phyloP scores from a whole-genome alignment of 2,113 vertebrate genomes.

The Petrocephalus microphthalmus region DNA sequence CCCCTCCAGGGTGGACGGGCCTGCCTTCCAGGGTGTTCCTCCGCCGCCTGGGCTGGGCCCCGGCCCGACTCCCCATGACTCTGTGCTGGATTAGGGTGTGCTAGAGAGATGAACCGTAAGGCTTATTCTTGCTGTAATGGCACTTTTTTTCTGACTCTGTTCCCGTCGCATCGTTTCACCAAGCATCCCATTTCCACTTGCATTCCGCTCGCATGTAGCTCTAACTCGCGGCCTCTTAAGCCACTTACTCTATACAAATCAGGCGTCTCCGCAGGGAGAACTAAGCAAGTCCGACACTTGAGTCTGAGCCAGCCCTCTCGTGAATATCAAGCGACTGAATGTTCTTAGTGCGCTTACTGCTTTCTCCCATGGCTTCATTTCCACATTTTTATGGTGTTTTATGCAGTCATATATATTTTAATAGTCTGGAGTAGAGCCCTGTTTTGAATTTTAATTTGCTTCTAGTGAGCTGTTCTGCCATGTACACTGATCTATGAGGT shows the following conservation, averaged over 20 bases:
- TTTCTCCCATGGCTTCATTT: slow-evolving; percentile 4
- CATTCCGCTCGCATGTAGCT: neutral
- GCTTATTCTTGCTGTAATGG: neutral
- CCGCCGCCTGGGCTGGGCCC: neutral
- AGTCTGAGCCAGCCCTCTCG: neutral
- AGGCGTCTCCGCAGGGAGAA: neutral
- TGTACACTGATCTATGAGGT: neutral
- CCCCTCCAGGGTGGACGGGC: neutral
- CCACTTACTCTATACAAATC: neutral
- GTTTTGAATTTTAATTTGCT: neutral
- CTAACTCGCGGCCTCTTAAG: neutral
- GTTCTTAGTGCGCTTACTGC: neutral
- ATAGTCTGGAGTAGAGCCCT: neutral
- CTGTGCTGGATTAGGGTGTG: neutral
- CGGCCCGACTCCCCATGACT: neutral
- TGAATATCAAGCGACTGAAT: neutral
- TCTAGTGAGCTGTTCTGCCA: neutral
- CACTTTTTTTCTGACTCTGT: neutral
- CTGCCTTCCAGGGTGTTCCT: neutral
- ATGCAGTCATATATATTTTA: neutral
- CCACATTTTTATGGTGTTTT: slow-evolving; percentile 9
- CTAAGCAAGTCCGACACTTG: neutral
- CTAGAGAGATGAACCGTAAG: neutral
- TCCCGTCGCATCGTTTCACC: neutral
- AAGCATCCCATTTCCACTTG: neutral